These are phyloP conservation scores for Centruroides sculpturatus DNA, from an alignment of 1,140 invertebrate species.

Conservation along the genomic window DNA sequence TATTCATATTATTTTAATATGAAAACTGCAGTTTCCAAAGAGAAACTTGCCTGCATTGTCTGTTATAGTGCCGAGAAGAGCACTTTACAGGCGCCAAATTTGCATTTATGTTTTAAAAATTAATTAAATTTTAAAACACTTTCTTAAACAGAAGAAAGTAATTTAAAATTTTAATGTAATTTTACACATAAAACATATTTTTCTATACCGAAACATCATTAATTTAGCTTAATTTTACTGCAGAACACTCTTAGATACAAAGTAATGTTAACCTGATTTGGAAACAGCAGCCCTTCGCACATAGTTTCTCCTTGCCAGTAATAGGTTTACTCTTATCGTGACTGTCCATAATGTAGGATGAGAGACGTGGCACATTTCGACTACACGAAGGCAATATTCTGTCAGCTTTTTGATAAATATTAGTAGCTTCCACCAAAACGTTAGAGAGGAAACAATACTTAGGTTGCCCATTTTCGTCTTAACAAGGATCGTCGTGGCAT, in stretches of 20 bases:
- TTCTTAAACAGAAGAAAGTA: constrained; percentile 5
- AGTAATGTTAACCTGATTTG: constrained; percentile 76
- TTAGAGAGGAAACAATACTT: constrained; percentile 86
- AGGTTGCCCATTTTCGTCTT: constrained; percentile 32
- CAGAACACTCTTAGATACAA: constrained; percentile 64
- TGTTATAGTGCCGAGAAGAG: no score
- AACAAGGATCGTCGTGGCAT: constrained; percentile 29
- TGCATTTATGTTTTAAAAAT: no score
- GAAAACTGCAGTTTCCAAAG: no score
- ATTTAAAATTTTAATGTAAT: constrained; percentile 59
- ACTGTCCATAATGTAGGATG: constrained; percentile 87
- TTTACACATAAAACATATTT: constrained; percentile 48
- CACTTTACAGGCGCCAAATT: no score
- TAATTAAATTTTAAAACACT: constrained; percentile 14
- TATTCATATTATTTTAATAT: no score
- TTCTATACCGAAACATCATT: background rate
- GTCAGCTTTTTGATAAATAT: constrained; percentile 60
- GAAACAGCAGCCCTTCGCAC: constrained; percentile 68
- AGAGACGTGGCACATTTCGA: constrained; percentile 44
- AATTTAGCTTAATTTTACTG: background rate
- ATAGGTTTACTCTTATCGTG: constrained; percentile 90
- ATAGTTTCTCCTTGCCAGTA: constrained; percentile 90
- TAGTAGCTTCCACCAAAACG: constrained; percentile 71
- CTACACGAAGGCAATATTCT: constrained; percentile 44
- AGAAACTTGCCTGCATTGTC: no score